Conservation (phyloP, 1,140 invertebrate species). For the Leptoteleia sp. region DNA sequence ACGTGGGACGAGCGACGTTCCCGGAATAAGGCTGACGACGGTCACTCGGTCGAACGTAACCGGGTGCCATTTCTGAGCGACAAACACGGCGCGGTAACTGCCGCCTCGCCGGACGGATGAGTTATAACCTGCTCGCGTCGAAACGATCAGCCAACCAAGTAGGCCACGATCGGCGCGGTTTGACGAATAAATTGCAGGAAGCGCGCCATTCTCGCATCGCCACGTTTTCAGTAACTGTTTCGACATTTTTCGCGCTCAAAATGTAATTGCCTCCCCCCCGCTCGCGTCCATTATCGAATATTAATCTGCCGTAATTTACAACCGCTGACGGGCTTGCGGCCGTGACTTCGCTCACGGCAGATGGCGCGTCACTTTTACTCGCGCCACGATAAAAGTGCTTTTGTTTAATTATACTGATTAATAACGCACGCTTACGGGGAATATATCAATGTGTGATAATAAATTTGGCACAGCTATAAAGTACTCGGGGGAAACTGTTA, state of each 20-base stretch:
- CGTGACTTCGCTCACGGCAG: too few relatives aligned
- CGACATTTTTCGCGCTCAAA: slow-evolving; percentile 37
- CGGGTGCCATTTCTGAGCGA: slow-evolving; percentile 20
- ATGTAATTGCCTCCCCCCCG: slow-evolving; percentile 22
- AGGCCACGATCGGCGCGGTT: slow-evolving; percentile 35
- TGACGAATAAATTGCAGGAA: slow-evolving; percentile 57
- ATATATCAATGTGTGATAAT: neutral
- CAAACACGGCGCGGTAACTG: slow-evolving; percentile 22
- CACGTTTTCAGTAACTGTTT: slow-evolving; percentile 31
- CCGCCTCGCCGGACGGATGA: slow-evolving; percentile 25
- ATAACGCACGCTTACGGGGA: slow-evolving; percentile 1
- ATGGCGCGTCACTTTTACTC: slow-evolving; percentile 37
- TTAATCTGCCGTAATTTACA: slow-evolving; percentile 39
- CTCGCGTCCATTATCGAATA: slow-evolving; percentile 51
- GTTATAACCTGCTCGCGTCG: slow-evolving; percentile 49
- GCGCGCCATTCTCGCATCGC: neutral
- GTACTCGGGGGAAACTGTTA: neutral
- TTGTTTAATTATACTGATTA: slow-evolving; percentile 31
- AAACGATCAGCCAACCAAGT: slow-evolving; percentile 45
- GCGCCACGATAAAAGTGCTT: slow-evolving; percentile 9
- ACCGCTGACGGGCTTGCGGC: slow-evolving; percentile 25
- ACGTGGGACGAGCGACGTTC: neutral
- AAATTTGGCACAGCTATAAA: too few relatives aligned
- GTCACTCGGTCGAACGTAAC: slow-evolving; percentile 41
- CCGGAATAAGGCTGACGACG: slow-evolving; percentile 26